Base-by-base conservation (phyloP, 2,797 vertebrate species). In the Enteromius treurensis region DNA sequence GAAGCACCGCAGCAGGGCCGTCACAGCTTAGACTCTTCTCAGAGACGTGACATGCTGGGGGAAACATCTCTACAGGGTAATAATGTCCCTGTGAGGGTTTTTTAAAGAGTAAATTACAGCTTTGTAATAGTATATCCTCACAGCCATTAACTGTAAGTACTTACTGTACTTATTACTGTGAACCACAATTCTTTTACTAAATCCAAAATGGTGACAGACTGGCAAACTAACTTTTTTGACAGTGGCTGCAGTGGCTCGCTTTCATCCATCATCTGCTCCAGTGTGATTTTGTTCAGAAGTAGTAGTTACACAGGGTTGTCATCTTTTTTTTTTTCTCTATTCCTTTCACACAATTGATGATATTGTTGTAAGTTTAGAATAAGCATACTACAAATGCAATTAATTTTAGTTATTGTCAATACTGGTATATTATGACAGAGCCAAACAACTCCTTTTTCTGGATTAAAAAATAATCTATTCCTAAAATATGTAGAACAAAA, bases 11-110 rank as follows among this genome's bases (percentile, higher is more conserved):
- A 87, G 3, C 88, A 89, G 0, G 92, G 96, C 79, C 95, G 97
- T 6, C 97, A 98, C 83, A 92, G 94, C 29, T 84, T 98, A 90
- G 95, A 92, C 83, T 96, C 96, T 0, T 86, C 92, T 69, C 95
- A 96, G 90, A 93, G 97, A 87, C 92, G 95, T 86, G 88, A 94
- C 0, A 86, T 93, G 87, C 92, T 99, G 14, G 97, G 96, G 77
- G 97, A 99, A 85, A 80, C 89, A 0, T n/a, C 90, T 9, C 86
- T 96, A 21, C 92, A 94, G 92, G 97, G 97, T 98, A 90, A 71
- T 0, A 32, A 49, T 62, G 21, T 26, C 3, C 4, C 7, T 42
- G 88, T 53, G n/a, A 42, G 6, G 3, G 40, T 10, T 11, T 26
- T 34, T 60, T 26, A 42, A 60, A n/a, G 5, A 29, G 7, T 32